These are phyloP conservation scores for Triops longicaudatus DNA, from an alignment of 1,140 invertebrate species.

Conservation along the genomic window DNA sequence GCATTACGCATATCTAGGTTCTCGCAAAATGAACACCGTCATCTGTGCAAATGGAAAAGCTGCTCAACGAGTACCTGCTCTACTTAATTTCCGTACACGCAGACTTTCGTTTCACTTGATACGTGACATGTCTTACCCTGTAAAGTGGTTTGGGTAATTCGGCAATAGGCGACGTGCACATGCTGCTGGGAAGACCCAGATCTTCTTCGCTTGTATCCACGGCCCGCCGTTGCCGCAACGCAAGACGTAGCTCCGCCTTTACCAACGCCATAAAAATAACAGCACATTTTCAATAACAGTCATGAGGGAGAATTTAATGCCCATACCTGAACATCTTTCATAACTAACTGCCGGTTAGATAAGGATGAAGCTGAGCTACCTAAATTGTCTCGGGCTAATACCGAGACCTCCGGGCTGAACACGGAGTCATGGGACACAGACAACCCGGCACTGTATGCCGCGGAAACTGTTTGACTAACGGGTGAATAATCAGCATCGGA, in stretches of 20 bases:
- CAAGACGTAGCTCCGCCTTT: background rate
- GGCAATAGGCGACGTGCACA: conserved; percentile 37
- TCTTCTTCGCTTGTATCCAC: conserved; percentile 44
- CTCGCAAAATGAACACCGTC: too few species aligned
- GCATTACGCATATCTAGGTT: too few species aligned
- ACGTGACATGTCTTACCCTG: background rate
- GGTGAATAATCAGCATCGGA: background rate
- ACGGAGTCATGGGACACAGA: conserved; percentile 69
- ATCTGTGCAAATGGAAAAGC: too few species aligned
- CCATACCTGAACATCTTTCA: background rate
- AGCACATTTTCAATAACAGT: background rate
- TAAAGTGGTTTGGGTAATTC: conserved; percentile 32
- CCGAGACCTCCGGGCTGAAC: conserved; percentile 44
- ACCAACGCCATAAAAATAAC: background rate
- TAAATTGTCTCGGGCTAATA: background rate
- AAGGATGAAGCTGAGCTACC: background rate
- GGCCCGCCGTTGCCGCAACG: conserved; percentile 47
- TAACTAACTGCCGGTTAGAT: background rate
- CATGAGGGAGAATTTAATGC: background rate
- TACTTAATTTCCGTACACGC: background rate
- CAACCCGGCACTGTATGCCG: conserved; percentile 38
- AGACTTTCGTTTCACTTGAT: background rate
- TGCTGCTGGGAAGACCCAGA: conserved; percentile 53
- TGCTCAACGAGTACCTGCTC: too few species aligned
- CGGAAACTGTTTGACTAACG: conserved; percentile 22